phyloP scores from a whole-genome alignment of 2,113 vertebrate species.

The Menura novaehollandiae region DNA sequence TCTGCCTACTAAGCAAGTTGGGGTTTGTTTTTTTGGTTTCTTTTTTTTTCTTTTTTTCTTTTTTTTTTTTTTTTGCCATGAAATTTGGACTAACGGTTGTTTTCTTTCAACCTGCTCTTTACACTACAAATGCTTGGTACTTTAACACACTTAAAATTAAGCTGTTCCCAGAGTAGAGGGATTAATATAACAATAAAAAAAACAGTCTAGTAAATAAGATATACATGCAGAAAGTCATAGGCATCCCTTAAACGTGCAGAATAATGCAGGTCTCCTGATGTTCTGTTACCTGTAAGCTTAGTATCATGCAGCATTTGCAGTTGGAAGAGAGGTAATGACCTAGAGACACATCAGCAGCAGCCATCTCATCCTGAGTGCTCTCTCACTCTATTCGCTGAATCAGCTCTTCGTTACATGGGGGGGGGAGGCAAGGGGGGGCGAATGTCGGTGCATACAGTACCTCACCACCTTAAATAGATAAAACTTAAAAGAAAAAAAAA shows the following conservation, averaged over 20 bases:
- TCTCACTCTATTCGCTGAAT: constrained; percentile 86
- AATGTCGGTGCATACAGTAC: constrained; percentile 69
- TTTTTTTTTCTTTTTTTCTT: not conserved
- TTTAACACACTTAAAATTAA: constrained; percentile 56
- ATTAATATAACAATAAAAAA: constrained; percentile 50
- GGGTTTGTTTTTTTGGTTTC: not conserved
- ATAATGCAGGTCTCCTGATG: constrained; percentile 69
- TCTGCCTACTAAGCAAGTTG: constrained; percentile 4
- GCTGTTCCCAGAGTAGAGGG: constrained; percentile 42
- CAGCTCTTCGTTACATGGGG: constrained; percentile 84
- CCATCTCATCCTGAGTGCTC: constrained; percentile 81
- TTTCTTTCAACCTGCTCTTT: constrained; percentile 44
- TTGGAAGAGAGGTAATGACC: constrained; percentile 86
- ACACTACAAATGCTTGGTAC: constrained; percentile 42
- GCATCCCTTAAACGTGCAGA: constrained; percentile 67
- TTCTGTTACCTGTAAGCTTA: constrained; percentile 87
- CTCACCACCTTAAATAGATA: constrained; percentile 80
- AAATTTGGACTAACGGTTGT: constrained; percentile 30
- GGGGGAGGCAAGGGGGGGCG: constrained; percentile 53
- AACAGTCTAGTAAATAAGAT: constrained; percentile 44
- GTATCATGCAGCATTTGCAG: constrained; percentile 76
- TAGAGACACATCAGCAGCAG: constrained; percentile 89
- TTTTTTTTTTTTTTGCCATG: not conserved
- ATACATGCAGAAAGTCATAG: constrained; percentile 70
- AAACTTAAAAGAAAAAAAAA: constrained; percentile 8